These are phyloP conservation scores for Osedax fenrisi DNA, from an alignment of 2,888 invertebrate species.

Conservation along the genomic window DNA sequence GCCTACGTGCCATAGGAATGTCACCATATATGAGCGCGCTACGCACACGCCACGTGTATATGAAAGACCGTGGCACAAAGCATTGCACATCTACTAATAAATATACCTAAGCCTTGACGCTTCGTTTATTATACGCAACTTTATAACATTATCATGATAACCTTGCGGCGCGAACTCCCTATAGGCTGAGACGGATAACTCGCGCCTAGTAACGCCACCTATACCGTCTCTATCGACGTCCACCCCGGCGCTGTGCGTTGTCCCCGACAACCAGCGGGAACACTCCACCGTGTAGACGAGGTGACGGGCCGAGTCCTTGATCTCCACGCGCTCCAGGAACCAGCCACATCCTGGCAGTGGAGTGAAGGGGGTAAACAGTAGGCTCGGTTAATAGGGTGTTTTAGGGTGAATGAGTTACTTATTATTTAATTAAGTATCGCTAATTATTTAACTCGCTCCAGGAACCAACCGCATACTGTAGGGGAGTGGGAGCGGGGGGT, in stretches of 20 bases:
- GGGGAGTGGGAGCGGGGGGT: no score
- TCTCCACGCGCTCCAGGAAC: conserved; percentile 44
- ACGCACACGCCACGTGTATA: no score
- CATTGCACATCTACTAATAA: no score
- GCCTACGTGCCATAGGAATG: no score
- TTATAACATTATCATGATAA: no score
- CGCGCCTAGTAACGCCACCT: not conserved
- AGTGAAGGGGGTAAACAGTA: conserved; percentile 1
- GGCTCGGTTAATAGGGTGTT: not conserved
- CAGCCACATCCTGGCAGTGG: conserved; percentile 46
- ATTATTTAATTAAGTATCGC: no score
- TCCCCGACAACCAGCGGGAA: conserved; percentile 44
- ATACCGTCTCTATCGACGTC: not conserved
- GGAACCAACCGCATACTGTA: no score
- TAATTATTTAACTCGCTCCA: no score
- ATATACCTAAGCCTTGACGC: no score
- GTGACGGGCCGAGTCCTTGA: conserved; percentile 42
- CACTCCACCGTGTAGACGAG: conserved; percentile 43
- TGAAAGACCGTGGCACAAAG: no score
- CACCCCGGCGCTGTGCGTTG: not conserved
- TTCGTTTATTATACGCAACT: no score
- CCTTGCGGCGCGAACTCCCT: not conserved
- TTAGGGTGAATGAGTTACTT: not conserved
- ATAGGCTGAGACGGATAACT: not conserved
- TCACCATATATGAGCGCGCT: no score